Conservation (phyloP, 2,113 vertebrate genomes). For the Brevimyrus niger region DNA sequence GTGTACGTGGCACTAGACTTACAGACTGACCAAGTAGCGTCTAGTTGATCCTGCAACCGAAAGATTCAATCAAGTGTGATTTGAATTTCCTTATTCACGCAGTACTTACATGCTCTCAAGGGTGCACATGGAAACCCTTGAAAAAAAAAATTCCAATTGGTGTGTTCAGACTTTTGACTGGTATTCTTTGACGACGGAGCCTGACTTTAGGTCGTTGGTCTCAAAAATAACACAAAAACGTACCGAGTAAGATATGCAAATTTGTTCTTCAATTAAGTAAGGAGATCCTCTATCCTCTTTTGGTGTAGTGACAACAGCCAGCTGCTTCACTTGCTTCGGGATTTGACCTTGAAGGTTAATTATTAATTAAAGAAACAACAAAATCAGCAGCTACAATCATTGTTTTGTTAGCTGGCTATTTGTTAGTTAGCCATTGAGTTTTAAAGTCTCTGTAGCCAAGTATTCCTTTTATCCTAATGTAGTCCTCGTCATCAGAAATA, state of each 20-base stretch:
- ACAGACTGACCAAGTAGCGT: background rate
- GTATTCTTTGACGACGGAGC: background rate
- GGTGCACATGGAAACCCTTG: background rate
- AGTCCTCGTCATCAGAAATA: background rate
- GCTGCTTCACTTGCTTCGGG: background rate
- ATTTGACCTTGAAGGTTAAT: constrained; percentile 2
- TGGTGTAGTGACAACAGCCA: background rate
- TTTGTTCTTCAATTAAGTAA: background rate
- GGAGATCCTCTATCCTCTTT: background rate
- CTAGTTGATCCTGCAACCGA: background rate
- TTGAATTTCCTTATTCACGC: background rate
- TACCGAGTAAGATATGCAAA: background rate
- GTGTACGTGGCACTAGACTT: background rate
- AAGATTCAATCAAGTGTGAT: background rate
- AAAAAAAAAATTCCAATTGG: background rate
- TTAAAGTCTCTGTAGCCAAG: background rate
- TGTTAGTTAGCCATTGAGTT: background rate
- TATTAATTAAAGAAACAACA: background rate
- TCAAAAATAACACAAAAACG: background rate
- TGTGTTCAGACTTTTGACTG: background rate
- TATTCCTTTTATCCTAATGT: background rate
- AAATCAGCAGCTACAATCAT: background rate
- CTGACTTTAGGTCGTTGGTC: background rate
- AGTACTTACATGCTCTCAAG: background rate
- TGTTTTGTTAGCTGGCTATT: constrained; percentile 2